Percentiles rank a stretch among this genome's conserved stretches.
phyloP scores from a whole-genome alignment of 2,113 vertebrate genomes.

The Tympanuchus pallidicinctus region DNA sequence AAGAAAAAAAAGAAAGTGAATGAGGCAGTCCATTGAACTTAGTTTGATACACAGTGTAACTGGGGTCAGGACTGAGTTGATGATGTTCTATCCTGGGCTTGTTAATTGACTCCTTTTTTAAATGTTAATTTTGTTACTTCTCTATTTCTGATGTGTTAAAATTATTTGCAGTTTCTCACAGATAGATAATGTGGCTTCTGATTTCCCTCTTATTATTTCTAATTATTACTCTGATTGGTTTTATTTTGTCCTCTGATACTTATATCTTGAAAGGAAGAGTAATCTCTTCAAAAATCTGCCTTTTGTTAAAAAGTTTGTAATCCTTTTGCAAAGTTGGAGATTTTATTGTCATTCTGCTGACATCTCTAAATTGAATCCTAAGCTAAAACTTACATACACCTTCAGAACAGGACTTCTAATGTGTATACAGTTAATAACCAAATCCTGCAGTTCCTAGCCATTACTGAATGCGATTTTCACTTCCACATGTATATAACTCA shows the following conservation, averaged over 20 bases:
- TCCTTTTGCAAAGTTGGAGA: neutral
- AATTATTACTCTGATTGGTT: neutral
- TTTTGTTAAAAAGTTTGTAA: neutral
- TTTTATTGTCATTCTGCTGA: too few relatives aligned
- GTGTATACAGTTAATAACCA: neutral
- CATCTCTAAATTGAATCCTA: neutral
- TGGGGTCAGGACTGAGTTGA: neutral
- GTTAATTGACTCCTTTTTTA: neutral
- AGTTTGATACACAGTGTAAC: neutral
- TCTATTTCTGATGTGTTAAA: neutral
- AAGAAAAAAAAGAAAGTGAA: neutral
- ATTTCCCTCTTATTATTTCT: neutral
- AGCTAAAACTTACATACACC: accelerated
- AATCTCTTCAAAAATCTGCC: neutral
- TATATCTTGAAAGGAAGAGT: neutral
- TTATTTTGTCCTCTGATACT: neutral
- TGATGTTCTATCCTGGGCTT: neutral
- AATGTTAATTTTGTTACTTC: neutral
- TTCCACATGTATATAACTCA: neutral
- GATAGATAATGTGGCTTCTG: neutral
- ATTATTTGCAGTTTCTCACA: neutral
- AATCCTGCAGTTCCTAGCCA: neutral
- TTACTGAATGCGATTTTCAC: neutral
- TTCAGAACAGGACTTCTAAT: neutral
- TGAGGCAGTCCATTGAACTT: neutral